phyloP scores from a whole-genome alignment of 2,113 vertebrate species.

The Cyanistes caeruleus region DNA sequence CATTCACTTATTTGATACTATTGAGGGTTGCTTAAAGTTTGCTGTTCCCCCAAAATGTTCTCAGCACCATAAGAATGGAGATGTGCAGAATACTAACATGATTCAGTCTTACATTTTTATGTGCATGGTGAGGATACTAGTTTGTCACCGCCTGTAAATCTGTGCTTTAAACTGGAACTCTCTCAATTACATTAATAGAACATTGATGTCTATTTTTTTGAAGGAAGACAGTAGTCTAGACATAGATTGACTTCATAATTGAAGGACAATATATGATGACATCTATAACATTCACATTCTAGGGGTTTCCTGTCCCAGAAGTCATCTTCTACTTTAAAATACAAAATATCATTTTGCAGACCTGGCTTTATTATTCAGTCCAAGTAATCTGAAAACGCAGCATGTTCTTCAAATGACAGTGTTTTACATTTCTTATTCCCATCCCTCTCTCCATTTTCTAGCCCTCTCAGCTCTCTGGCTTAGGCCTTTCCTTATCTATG shows the following conservation, averaged over 20 bases:
- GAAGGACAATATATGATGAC: not conserved
- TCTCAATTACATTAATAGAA: not conserved
- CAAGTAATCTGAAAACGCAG: not conserved
- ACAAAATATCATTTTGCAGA: not conserved
- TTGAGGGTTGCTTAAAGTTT: not conserved
- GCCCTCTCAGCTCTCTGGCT: not conserved
- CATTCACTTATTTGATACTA: not conserved
- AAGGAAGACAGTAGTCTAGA: not conserved
- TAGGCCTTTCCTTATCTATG: not conserved
- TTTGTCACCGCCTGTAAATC: not conserved
- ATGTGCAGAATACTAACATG: not conserved
- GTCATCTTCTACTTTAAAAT: not conserved
- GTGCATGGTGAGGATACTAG: not conserved
- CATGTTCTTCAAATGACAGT: not conserved
- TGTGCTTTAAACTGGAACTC: not conserved
- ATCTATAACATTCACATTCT: not conserved
- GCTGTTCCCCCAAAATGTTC: not conserved
- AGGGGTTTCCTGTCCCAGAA: not conserved
- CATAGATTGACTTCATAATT: not conserved
- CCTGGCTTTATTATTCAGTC: not conserved
- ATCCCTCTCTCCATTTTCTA: not conserved
- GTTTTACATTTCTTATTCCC: not conserved
- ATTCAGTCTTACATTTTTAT: not conserved
- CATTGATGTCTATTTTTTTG: not conserved
- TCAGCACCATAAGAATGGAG: not conserved